These are phyloP conservation scores for Notarius quadriscutis DNA, from an alignment of 2,113 vertebrate species.

Conservation along the genomic window DNA sequence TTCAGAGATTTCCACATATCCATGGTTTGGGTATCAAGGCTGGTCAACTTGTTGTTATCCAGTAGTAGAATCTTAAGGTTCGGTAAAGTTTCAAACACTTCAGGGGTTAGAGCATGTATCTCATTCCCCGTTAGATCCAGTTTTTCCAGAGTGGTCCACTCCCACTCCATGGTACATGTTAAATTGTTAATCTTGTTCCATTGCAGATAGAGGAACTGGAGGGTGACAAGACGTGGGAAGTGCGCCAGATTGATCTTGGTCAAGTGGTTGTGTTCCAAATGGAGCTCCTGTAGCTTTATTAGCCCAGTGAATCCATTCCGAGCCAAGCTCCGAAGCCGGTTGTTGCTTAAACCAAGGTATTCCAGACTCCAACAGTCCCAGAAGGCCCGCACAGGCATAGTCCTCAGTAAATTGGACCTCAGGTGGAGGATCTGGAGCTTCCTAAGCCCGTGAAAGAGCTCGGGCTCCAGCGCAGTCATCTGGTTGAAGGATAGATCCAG, in stretches of 20 bases:
- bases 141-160: conserved; percentile 94
- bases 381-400: conserved; percentile 93
- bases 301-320: conserved; percentile 97
- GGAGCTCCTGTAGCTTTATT: conserved; percentile 96
- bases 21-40: conserved; percentile 85
- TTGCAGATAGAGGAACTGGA: conserved; percentile 94
- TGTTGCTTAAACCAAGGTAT: conserved; percentile 96
- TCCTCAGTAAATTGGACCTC: conserved; percentile 95
- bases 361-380: conserved; percentile 99
- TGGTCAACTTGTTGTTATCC: conserved; percentile 97
- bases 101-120: conserved; percentile 87
- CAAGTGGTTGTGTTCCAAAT: conserved; percentile 98
- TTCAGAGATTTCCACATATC: conserved; percentile 86
- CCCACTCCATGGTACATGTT: conserved; percentile 97
- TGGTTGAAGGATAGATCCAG: conserved; percentile 99
- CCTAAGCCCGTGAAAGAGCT: conserved; percentile 94
- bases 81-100: conserved; percentile 94
- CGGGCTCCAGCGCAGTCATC: conserved; percentile 93
- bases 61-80: conserved; percentile 93
- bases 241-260: conserved; percentile 99
- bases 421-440: conserved; percentile 97
- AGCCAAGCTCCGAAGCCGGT: conserved; percentile 94
- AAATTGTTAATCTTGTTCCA: conserved; percentile 99
- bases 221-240: conserved; percentile 93
- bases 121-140: conserved; percentile 95